phyloP scores from a whole-genome alignment of 2,888 invertebrate genomes.

The Drosophila villosipedis region DNA sequence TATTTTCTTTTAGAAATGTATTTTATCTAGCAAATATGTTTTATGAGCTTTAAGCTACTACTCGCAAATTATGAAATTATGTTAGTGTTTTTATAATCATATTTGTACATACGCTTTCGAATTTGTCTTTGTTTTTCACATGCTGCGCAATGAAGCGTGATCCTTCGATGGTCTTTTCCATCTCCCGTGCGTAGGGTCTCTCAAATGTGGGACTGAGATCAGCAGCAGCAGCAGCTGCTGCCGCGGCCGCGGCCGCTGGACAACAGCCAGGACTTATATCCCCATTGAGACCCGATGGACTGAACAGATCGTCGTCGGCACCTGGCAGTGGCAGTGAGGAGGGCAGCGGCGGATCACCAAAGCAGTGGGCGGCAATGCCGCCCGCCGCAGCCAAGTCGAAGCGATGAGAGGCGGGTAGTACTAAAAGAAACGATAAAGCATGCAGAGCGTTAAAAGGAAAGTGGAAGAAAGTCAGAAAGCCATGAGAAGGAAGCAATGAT shows the following conservation, averaged over 20 bases:
- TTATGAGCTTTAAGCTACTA: neutral
- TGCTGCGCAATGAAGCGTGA: conserved; percentile 98
- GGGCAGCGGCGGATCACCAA: conserved; percentile 89
- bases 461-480: conserved; percentile 1
- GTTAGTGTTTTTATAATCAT: neutral
- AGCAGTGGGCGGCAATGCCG: conserved; percentile 87
- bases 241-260: conserved; percentile 84
- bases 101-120: conserved; percentile 92
- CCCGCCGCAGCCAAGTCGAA: conserved; percentile 89
- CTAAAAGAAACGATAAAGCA: conserved; percentile 65
- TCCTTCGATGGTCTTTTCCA: conserved; percentile 96
- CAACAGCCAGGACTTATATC: conserved; percentile 86
- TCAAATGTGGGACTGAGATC: conserved; percentile 93
- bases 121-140: conserved; percentile 97
- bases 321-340: conserved; percentile 89
- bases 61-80: neutral
- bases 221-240: conserved; percentile 63
- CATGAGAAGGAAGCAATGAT: conserved; percentile 27
- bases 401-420: conserved; percentile 86
- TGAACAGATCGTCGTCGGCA: conserved; percentile 93
- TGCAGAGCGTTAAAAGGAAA: neutral
- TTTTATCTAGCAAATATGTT: neutral
- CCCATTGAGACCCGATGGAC: conserved; percentile 87
- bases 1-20: neutral
- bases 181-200: conserved; percentile 92